Evolutionary conservation across 1,140 invertebrate genomes (phyloP), one percentile per base, ranked within the genome.

Genomic region (Papilio dardanus): DNA sequence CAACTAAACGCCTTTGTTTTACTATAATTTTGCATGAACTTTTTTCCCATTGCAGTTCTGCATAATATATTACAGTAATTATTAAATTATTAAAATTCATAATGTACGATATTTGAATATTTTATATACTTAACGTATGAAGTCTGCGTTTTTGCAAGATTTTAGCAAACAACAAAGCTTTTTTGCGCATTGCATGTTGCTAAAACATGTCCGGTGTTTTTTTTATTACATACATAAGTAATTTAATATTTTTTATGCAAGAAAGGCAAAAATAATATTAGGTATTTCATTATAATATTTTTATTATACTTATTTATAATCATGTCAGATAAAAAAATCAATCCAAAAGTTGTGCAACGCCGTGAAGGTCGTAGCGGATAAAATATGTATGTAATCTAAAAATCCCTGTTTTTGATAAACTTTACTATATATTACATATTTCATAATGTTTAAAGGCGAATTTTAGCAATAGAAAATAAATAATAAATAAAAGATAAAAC

Each of bases 321-420:
- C 50, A 12, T 62, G 14, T 62, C 21, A 12, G 24, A 28, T 62
- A 24, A 28, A 62, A 62, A 54, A n/a, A 58, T 28, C 54, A 30
- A 28, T 16, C 8, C 19, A 16, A 28, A 62, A 62, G 10, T 62
- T 62, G 10, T 28, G 54, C 21, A 62, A 62, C 14, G 12, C 10
- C 54, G 6, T 14, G 24, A 30, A 62, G 54, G 24, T 62, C 54
- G 54, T 14, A 21, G 8, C 24, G 54, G 54, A 62, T 62, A 62
- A 58, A 24, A 21, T 30, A 62, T 28, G 54, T 62, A 62, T 28
- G 54, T 62, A 62, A 62, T 62, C 54, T 62, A 62, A 62, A 50
- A 62, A 62, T 16, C 54, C 54, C 16, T 62, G 54, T 62, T 62
- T 30, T 28, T 62, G 24, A 62, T 58, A 28, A 62, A 62, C 0